Base-by-base conservation (phyloP, 2,797 vertebrate species). In the Epinephelus malabaricus region DNA sequence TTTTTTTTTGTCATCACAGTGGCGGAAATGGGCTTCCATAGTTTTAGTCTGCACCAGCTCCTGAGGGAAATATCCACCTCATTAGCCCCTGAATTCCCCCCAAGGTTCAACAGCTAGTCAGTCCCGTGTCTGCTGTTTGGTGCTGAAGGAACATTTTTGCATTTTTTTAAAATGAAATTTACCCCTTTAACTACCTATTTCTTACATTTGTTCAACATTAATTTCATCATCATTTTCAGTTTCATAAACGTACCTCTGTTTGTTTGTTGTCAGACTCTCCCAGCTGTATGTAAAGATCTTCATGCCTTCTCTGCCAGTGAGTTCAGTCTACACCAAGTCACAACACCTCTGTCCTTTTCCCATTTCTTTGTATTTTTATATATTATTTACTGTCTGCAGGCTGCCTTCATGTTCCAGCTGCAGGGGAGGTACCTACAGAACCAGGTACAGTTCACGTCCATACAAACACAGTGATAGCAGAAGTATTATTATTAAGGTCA, bases 271-370 rank as follows among this genome's bases (percentile, higher is more conserved):
- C 67, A 69, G 67, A 47, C 8, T 47, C 25, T 21, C 53, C 19
- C 67, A 69, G 43, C 8, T 58, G 25, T 69, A 69, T 17, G 67
- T 69, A 11, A 69, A 58, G 9, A n/a, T 69, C 90, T 97, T 96
- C 85, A 95, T 97, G 75, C 97, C 97, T 59, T 95, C 96, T 14
- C 94, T 98, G 69, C 97, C 97, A 19, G 97, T 97, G 89, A 97
- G 97, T 97, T 58, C 51, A 21, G 18, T 43, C 53, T 21, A n/a
- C 43, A 30, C 13, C 5, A n/a, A 30, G 43, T 18, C 30, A 38
- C 19, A 70, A 23, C 50, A 62, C 15, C 45, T 8, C 34, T 6
- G 6, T 55, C 10, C 23, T 11, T 14, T 34, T 19, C 45, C 27
- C 9, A 19, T 43, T 61, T 66, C 19, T 38, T 47, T 38, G 45